Conservation (phyloP, 2,888 invertebrate species). For the Drosophila subsilvestris region DNA sequence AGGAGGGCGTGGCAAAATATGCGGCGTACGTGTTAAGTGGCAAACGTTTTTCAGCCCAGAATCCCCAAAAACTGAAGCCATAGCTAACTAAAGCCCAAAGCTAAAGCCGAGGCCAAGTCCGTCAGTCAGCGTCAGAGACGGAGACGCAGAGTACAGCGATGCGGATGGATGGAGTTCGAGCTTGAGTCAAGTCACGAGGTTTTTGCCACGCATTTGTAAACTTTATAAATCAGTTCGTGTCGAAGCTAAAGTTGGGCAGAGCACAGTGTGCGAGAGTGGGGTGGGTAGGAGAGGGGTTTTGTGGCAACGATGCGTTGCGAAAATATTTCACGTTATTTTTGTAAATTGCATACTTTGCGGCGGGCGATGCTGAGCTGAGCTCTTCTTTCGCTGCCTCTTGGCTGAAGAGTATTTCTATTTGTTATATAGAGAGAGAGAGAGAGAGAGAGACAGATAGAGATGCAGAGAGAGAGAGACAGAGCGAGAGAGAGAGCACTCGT, state of each 20-base stretch:
- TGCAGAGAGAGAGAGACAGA: too few relatives aligned
- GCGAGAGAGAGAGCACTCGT: too few relatives aligned
- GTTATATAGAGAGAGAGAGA: not conserved
- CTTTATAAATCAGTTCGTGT: constrained; percentile 79
- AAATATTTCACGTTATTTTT: constrained; percentile 59
- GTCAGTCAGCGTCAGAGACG: constrained; percentile 29
- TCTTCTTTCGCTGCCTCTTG: not conserved
- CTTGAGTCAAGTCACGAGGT: constrained; percentile 74
- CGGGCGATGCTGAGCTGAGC: constrained; percentile 30
- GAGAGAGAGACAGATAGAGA: too few relatives aligned
- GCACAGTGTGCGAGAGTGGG: constrained; percentile 2
- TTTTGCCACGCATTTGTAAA: constrained; percentile 80
- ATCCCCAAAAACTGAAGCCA: constrained; percentile 44
- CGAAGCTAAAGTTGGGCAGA: constrained; percentile 64
- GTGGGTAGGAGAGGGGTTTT: not conserved
- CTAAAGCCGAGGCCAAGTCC: constrained; percentile 29
- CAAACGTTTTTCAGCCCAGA: constrained; percentile 74
- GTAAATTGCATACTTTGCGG: constrained; percentile 78
- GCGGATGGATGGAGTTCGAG: not conserved
- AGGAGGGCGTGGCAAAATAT: constrained; percentile 70
- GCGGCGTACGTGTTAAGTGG: constrained; percentile 79
- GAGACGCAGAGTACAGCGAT: too few relatives aligned
- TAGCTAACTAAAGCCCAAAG: constrained; percentile 16
- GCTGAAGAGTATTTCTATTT: not conserved
- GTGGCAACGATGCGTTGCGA: constrained; percentile 60